Base-by-base conservation (phyloP, 1,140 invertebrate species). In the Hyles vespertilio region DNA sequence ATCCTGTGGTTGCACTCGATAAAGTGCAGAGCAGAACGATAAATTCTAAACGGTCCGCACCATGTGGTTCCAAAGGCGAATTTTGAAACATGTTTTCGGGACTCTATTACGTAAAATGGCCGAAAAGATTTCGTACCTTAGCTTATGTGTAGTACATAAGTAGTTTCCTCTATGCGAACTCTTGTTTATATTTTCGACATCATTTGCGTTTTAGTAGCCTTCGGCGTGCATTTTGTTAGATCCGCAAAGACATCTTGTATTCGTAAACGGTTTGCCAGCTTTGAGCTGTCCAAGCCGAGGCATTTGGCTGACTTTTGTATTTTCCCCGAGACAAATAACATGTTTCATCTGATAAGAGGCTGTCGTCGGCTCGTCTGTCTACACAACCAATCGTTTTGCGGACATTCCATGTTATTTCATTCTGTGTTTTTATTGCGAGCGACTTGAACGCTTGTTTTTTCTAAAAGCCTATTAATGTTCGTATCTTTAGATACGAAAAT, bases 331-430 rank as follows among this genome's bases (percentile, higher is more conserved):
- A 77, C 68, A 82, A 77, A 83, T 80, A 80, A 79, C 74, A 79
- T 77, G 76, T 74, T 70, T 66, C 68, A 82, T 82, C 79, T 66
- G 76, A 80, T 82, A 82, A 80, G 75, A 70, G 72, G 67, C 72
- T 77, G 77, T 82, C 77, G 79, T 79, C 79, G 70, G 72, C 69
- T 75, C 70, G 75, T 79, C 79, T 79, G 77, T 73, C 69, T 70
- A 56, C 68, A 69, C 57, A 67, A 70, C 72, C 70, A 78, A 81
- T 81, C 73, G 72, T 70, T 73, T 69, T 67, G 70, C 58, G 70
- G 69, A 76, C 70, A 61, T 73, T 70, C 59, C 62, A 56, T 65
- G 65, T 69, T 72, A 67, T 72, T 69, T 59, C 61, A 65, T 72
- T 69, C 69, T 67, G 69, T 75, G 78, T 77, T 40, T 22, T 79